Conservation (phyloP, 2,113 vertebrate genomes). For the Peromyscus leucopus region DNA sequence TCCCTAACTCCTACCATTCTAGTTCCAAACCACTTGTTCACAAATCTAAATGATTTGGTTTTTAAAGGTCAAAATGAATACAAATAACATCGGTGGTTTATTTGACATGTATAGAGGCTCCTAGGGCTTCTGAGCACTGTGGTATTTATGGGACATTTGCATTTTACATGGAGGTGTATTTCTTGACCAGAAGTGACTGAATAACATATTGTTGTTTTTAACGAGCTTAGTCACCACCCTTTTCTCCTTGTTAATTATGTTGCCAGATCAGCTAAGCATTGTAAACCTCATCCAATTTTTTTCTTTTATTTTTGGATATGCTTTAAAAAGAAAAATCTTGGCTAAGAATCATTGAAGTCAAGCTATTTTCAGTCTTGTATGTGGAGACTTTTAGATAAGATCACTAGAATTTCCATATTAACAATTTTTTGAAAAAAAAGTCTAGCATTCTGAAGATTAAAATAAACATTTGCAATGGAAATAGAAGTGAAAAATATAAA, state of each 20-base stretch:
- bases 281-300: conserved; percentile 54
- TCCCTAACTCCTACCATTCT: not conserved
- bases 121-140: not conserved
- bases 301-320: conserved; percentile 72
- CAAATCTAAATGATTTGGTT: not conserved
- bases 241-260: conserved; percentile 59
- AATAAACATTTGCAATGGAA: conserved; percentile 58
- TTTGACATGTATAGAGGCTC: not conserved
- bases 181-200: conserved; percentile 15
- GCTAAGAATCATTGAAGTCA: conserved; percentile 38
- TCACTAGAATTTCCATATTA: conserved; percentile 69
- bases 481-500: conserved; percentile 44
- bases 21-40: not conserved
- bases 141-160: not conserved
- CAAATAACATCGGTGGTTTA: not conserved
- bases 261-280: conserved; percentile 65
- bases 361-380: conserved; percentile 61
- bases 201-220: conserved; percentile 15
- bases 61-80: not conserved
- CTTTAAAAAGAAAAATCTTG: conserved; percentile 73
- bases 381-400: conserved; percentile 59
- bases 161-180: not conserved
- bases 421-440: conserved; percentile 35
- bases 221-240: conserved; percentile 40
- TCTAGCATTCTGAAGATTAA: conserved; percentile 50